Base-by-base conservation (phyloP, 2,888 invertebrate species). In the Torymus texanus region DNA sequence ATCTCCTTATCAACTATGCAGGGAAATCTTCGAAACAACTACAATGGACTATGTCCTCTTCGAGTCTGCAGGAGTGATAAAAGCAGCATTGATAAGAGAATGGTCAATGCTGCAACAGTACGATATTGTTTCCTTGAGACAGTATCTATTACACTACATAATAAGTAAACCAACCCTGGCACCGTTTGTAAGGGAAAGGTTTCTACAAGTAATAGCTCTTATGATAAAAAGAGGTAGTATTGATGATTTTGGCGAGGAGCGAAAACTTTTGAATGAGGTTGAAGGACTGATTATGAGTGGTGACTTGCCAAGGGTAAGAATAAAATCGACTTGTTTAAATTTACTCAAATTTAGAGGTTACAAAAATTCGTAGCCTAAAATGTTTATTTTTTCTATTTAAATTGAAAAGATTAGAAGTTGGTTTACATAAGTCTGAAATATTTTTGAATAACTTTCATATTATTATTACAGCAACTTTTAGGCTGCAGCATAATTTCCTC, bases 141-240 rank as follows among this genome's bases (percentile, higher is more conserved):
- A 95, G 85, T 97, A 96, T 90, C 91, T 97, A 82, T 91, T 97
- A 51, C 94, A 94, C 85, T 97, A 95, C 89, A 92, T 96, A 77
- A 92, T 95, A 82, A 93, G 92, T 75, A 94, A 93, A 87, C 90
- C 91, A 75, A 93, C 93, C 84, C 90, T 95, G 59, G 94, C 95
- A 58, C 91, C 94, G n/a, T 97, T 94, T 91, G 94, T 97, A 14
- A 92, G 95, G 84, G 96, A 96, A 86, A 92, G 93, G 85, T 92
- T 95, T 71, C 88, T 95, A 74, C 91, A 95, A 92, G 94, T 95
- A 67, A 94, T 97, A 85, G 96, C 97, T 13, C 96, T 97, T 80
- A 96, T 97, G 90, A 93, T 97, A 18, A 97, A 97, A 91, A 92
- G 97, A 86, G 94, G 94, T 18, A 95, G 95, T 86, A 93, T 96